Conservation (phyloP, 2,888 invertebrate species). For the Leucophenga montana region DNA sequence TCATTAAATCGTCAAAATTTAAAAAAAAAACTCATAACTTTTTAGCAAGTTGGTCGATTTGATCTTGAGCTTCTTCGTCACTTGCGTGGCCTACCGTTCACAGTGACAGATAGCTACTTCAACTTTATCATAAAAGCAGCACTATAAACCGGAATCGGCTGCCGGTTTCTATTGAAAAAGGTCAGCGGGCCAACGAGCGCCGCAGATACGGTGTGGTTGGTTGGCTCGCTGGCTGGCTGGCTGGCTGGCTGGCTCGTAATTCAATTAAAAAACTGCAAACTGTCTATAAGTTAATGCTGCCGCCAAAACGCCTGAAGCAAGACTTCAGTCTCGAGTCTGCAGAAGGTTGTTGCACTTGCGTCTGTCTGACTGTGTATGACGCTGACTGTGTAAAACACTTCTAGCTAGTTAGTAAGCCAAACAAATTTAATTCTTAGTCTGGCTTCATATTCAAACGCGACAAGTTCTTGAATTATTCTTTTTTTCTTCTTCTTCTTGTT, state of each 20-base stretch:
- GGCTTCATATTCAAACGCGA: background rate
- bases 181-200: conserved; percentile 48
- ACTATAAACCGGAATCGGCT: conserved; percentile 30
- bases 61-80: too few relatives aligned
- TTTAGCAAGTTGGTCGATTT: too few relatives aligned
- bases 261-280: conserved; percentile 8
- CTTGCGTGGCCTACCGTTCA: too few relatives aligned
- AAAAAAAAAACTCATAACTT: too few relatives aligned
- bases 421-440: too few relatives aligned
- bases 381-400: background rate
- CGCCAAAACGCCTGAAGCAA: conserved; percentile 11
- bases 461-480: conserved; percentile 5
- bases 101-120: too few relatives aligned
- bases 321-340: background rate
- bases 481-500: background rate
- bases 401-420: too few relatives aligned
- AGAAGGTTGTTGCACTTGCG: conserved; percentile 24
- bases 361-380: background rate
- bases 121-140: conserved; percentile 15
- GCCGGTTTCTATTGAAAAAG: conserved; percentile 49
- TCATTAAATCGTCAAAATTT: too few relatives aligned
- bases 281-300: background rate
- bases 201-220: conserved; percentile 38
- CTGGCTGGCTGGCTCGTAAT: conserved; percentile 12
- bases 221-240: conserved; percentile 25